These are phyloP conservation scores for Anguilla japonica DNA, from an alignment of 2,113 vertebrate species.

Conservation along the genomic window DNA sequence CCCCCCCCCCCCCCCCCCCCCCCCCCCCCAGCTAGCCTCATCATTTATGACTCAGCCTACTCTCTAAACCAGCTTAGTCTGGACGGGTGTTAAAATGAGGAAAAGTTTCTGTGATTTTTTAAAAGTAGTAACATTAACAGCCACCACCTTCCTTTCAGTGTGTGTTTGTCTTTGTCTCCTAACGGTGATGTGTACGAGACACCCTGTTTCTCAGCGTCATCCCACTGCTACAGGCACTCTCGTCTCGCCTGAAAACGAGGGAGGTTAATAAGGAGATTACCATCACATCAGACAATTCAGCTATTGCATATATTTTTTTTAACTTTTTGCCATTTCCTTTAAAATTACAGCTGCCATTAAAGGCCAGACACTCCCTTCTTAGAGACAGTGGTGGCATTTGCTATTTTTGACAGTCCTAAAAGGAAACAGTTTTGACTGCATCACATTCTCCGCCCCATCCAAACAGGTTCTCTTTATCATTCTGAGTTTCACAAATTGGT, in stretches of 20 bases:
- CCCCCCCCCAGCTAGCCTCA: no score
- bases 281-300: slow-evolving; percentile 22
- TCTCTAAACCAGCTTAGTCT: no score
- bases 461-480: neutral
- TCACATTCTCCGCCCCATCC: neutral
- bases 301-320: neutral
- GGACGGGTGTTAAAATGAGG: no score
- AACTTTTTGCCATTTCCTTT: neutral
- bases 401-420: neutral
- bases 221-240: neutral
- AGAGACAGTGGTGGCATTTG: neutral
- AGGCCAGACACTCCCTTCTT: neutral
- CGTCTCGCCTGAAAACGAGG: slow-evolving; percentile 1
- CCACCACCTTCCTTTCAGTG: neutral
- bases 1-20: no score
- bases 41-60: no score
- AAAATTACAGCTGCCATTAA: neutral
- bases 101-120: no score
- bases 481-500: neutral
- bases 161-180: neutral
- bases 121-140: no score
- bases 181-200: neutral
- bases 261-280: slow-evolving; percentile 35
- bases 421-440: neutral
- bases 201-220: neutral